Evolutionary conservation across 1,140 invertebrate genomes (phyloP).

Genomic region (Riptortus pedestris): DNA sequence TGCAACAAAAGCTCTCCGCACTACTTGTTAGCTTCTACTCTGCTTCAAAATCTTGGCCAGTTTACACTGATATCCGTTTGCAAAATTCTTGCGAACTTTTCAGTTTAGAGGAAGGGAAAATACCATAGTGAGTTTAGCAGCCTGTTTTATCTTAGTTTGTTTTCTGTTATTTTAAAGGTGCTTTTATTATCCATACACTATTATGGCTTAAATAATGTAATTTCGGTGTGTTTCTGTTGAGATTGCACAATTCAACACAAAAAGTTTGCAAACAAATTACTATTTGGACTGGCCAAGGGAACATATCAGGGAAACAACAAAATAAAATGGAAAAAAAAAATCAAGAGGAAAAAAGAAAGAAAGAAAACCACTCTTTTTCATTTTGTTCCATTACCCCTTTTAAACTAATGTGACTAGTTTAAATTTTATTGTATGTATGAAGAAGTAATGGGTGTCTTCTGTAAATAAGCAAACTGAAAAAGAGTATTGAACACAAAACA

Average conservation of each 20-base stretch:
- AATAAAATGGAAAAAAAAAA: no score
- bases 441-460: background rate
- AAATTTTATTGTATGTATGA: background rate
- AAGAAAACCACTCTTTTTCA: slow-evolving; percentile 8
- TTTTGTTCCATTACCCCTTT: background rate
- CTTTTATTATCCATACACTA: no score
- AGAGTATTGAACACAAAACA: background rate
- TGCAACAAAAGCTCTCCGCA: slow-evolving; percentile 9
- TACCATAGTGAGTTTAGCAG: background rate
- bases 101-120: background rate
- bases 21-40: slow-evolving; percentile 13
- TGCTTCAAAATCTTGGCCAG: slow-evolving; percentile 1
- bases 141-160: no score
- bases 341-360: background rate
- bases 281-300: slow-evolving; percentile 10
- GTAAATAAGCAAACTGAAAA: slow-evolving; percentile 3
- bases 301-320: background rate
- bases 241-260: background rate
- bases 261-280: slow-evolving; percentile 17
- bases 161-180: no score
- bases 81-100: slow-evolving; percentile 10
- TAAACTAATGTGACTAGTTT: background rate
- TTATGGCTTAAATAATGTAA: no score
- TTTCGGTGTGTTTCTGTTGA: no score
- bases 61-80: slow-evolving; percentile 7